Evolutionary conservation across 1,140 invertebrate species (phyloP).

Genomic region (Drosophila quadrilineata): DNA sequence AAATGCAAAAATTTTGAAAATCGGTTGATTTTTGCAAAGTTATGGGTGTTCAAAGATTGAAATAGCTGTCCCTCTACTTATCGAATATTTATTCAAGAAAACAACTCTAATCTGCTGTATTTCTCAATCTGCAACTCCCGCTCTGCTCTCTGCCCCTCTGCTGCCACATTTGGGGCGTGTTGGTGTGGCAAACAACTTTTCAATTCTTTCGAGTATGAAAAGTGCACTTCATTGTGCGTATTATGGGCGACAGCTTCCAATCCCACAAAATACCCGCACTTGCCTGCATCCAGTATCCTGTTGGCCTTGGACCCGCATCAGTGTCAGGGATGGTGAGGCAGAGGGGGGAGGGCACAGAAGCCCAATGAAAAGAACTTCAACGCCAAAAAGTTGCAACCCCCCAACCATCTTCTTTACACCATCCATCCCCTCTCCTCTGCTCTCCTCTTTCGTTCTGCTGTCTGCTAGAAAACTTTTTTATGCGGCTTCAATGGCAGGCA

Average conservation of each 20-base stretch:
- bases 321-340: too few relatives aligned
- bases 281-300: background rate
- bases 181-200: slow-evolving; percentile 64
- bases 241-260: slow-evolving; percentile 66
- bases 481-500: slow-evolving; percentile 26
- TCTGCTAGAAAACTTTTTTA: slow-evolving; percentile 37
- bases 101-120: background rate
- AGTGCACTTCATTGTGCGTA: slow-evolving; percentile 79
- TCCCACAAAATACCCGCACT: slow-evolving; percentile 2
- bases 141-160: too few relatives aligned
- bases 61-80: slow-evolving; percentile 12
- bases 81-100: slow-evolving; percentile 33
- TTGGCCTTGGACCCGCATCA: slow-evolving; percentile 27
- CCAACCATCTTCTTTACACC: too few relatives aligned
- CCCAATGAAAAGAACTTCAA: slow-evolving; percentile 72
- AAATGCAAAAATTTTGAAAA: too few relatives aligned
- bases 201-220: slow-evolving; percentile 71
- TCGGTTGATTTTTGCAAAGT: too few relatives aligned
- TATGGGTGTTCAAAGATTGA: too few relatives aligned
- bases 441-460: background rate
- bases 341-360: too few relatives aligned
- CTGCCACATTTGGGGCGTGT: slow-evolving; percentile 3
- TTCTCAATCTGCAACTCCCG: too few relatives aligned
- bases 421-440: background rate
- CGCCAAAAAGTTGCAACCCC: slow-evolving; percentile 41